Evolutionary conservation across 37 sponge, comb jelly and placozoan genomes (phyloP).

Genomic region (Bolinopsis microptera): DNA sequence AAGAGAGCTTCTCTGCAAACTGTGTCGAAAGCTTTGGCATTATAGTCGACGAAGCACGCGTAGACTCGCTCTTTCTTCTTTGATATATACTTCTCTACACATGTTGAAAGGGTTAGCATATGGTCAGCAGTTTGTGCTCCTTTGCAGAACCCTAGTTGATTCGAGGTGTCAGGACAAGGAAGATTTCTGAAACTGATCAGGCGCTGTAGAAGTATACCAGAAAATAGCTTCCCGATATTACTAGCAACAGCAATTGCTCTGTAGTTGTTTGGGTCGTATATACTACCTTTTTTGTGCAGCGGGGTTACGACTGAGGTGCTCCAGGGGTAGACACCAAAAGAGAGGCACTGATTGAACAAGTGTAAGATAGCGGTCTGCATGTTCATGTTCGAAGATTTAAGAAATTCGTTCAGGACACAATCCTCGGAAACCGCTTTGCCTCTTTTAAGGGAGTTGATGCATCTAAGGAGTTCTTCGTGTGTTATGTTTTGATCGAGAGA

Average conservation of each 20-base stretch:
- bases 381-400: background rate
- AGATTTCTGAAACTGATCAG: background rate
- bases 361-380: background rate
- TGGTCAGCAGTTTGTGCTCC: conserved; percentile 13
- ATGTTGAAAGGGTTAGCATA: background rate
- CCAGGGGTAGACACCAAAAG: background rate
- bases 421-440: background rate
- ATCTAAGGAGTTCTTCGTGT: background rate
- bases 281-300: background rate
- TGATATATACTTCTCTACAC: background rate
- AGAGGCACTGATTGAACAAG: background rate
- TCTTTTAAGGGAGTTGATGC: background rate
- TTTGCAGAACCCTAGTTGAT: background rate
- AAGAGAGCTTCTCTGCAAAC: conserved; percentile 2
- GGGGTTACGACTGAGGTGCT: background rate
- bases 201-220: background rate
- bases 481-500: background rate
- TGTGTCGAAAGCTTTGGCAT: background rate
- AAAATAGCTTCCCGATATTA: background rate
- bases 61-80: background rate
- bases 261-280: background rate
- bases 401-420: background rate
- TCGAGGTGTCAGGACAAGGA: background rate
- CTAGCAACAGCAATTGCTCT: background rate
- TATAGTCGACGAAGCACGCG: background rate